Evolutionary conservation across 2,888 invertebrate species (phyloP).

Genomic region (Fissipunctia ypsillon): DNA sequence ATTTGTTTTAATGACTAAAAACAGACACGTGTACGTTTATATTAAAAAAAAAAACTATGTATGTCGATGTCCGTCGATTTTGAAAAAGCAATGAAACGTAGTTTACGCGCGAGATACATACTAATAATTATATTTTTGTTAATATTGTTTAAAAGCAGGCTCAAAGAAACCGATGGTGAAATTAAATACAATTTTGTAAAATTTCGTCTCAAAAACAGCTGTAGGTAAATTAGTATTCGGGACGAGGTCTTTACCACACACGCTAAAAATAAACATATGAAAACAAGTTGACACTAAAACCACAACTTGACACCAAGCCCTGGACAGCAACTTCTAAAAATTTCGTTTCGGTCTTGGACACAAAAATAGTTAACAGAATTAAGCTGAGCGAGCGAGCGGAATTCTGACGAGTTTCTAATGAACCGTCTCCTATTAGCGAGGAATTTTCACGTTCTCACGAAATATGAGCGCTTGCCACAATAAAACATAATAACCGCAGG

Average conservation of each 20-base stretch:
- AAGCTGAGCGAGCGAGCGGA: conserved; percentile 78
- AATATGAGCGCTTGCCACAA: conserved; percentile 70
- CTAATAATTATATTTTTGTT: too few species aligned
- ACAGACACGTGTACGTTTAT: not conserved
- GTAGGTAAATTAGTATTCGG: too few species aligned
- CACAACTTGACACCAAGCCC: conserved; percentile 44
- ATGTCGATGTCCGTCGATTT: not conserved
- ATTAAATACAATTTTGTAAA: not conserved
- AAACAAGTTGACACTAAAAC: not conserved
- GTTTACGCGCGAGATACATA: not conserved
- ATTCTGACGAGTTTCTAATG: conserved; percentile 80
- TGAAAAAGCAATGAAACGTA: not conserved
- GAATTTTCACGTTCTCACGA: conserved; percentile 64
- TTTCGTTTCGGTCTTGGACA: conserved; percentile 78
- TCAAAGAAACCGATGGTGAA: not conserved
- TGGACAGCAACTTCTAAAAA: conserved; percentile 56
- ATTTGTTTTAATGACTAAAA: conserved; percentile 2
- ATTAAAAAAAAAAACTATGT: conserved; percentile 5
- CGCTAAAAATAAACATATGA: not conserved
- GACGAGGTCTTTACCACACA: too few species aligned
- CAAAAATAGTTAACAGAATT: conserved; percentile 87
- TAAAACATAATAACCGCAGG: conserved; percentile 69
- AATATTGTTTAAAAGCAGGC: not conserved
- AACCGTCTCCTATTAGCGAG: conserved; percentile 71
- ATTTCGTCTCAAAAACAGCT: not conserved